These are phyloP conservation scores for Drosophila kurseongensis DNA, from an alignment of 1,140 invertebrate genomes.

Conservation along the genomic window DNA sequence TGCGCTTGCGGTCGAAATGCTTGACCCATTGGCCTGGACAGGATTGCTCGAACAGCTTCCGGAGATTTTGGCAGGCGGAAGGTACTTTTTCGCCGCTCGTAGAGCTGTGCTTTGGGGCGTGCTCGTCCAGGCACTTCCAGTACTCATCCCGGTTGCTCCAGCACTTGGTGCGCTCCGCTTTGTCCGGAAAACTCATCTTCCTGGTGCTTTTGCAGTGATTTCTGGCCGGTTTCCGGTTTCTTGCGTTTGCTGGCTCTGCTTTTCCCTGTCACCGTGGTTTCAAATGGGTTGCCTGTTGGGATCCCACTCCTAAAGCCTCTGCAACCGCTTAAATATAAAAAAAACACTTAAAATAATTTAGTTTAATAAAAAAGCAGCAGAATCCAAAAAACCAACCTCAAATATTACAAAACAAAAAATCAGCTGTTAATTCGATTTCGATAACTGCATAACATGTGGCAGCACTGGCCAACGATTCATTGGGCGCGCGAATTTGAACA, in stretches of 20 bases:
- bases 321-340: background rate
- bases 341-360: background rate
- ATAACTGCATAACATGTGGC: background rate
- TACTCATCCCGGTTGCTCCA: slow-evolving; percentile 94
- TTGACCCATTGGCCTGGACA: slow-evolving; percentile 96
- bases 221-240: background rate
- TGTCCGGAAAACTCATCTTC: slow-evolving; percentile 93
- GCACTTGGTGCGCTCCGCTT: slow-evolving; percentile 92
- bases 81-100: slow-evolving; percentile 84
- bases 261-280: background rate
- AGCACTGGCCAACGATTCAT: background rate
- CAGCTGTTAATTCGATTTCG: slow-evolving; percentile 18
- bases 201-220: slow-evolving; percentile 6
- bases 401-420: slow-evolving; percentile 50
- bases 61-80: slow-evolving; percentile 89
- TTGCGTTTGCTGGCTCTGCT: background rate
- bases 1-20: slow-evolving; percentile 96
- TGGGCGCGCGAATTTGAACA: background rate
- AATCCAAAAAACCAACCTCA: slow-evolving; percentile 35
- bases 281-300: no score
- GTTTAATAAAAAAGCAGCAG: slow-evolving; percentile 2
- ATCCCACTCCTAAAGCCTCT: background rate
- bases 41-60: slow-evolving; percentile 91
- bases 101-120: slow-evolving; percentile 85
- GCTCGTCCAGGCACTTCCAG: slow-evolving; percentile 94